phyloP scores from a whole-genome alignment of 2,113 vertebrate genomes.

The Grus americana region DNA sequence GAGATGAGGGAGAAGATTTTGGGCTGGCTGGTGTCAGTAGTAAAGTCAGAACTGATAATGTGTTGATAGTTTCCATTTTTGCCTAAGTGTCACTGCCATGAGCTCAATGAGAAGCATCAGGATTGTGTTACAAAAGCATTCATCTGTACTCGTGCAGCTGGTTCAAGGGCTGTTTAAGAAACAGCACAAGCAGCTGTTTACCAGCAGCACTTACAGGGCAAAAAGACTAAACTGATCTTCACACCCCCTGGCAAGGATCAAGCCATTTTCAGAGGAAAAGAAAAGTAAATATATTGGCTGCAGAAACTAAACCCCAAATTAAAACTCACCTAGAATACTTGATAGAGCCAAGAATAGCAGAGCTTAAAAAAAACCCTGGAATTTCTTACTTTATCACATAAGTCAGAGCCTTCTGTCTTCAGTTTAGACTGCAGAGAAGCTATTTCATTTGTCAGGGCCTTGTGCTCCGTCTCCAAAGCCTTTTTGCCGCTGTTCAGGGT shows the following conservation, averaged over 20 bases:
- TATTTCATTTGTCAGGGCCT: slow-evolving; percentile 88
- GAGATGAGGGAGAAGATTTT: neutral
- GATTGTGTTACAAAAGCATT: neutral
- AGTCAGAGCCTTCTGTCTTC: slow-evolving; percentile 93
- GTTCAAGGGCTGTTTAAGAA: neutral
- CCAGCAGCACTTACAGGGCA: neutral
- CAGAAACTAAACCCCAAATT: neutral
- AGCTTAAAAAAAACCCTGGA: neutral
- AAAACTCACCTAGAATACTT: neutral
- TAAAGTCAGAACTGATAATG: neutral
- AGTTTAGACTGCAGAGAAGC: slow-evolving; percentile 88
- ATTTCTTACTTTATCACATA: slow-evolving; percentile 90
- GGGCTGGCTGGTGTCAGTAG: neutral
- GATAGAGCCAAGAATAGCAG: neutral
- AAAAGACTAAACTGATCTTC: neutral
- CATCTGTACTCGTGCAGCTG: neutral
- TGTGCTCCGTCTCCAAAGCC: slow-evolving; percentile 91
- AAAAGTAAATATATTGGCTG: neutral
- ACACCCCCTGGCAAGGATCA: neutral
- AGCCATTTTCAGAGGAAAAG: neutral
- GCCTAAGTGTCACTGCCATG: neutral
- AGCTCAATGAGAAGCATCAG: neutral
- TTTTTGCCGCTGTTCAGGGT: slow-evolving; percentile 91
- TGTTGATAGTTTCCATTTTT: slow-evolving; percentile 3
- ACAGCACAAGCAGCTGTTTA: neutral